Percentiles rank a stretch among this genome's conserved stretches.
Conservation (phyloP, 2,113 vertebrate species). For the Otocyon megalotis region DNA sequence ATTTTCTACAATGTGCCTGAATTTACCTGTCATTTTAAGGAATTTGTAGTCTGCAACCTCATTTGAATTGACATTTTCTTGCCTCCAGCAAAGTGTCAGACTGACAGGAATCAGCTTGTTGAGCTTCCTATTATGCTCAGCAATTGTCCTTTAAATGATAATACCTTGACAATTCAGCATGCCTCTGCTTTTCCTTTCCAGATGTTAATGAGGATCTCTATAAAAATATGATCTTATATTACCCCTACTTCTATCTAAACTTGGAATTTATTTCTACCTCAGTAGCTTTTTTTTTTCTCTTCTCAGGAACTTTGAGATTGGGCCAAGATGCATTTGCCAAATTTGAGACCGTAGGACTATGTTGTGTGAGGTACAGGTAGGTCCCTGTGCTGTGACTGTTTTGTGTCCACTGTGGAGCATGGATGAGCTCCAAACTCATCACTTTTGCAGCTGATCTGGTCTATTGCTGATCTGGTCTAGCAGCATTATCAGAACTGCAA, state of each 20-base stretch:
- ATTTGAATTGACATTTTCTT: slow-evolving; percentile 39
- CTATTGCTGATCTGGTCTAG: neutral
- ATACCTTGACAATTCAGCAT: neutral
- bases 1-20: slow-evolving; percentile 12
- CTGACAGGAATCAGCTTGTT: neutral
- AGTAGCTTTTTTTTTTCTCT: neutral
- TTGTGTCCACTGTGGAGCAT: neutral
- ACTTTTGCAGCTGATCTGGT: neutral
- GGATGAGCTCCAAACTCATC: too few species aligned
- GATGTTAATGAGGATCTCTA: neutral
- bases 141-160: neutral
- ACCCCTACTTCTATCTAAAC: neutral
- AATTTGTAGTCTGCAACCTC: slow-evolving; percentile 24
- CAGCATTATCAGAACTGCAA: neutral
- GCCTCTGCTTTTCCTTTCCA: neutral
- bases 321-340: neutral
- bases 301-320: neutral
- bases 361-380: neutral
- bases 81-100: slow-evolving; percentile 14
- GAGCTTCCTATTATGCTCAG: neutral
- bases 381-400: neutral
- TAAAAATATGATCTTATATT: neutral
- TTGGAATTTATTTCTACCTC: neutral
- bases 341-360: too few species aligned
- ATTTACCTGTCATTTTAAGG: slow-evolving; percentile 33